Percentiles rank a stretch among this genome's conserved stretches.
Evolutionary conservation across 1,140 invertebrate genomes (phyloP).

Genomic region (Meloidogyne chitwoodi): DNA sequence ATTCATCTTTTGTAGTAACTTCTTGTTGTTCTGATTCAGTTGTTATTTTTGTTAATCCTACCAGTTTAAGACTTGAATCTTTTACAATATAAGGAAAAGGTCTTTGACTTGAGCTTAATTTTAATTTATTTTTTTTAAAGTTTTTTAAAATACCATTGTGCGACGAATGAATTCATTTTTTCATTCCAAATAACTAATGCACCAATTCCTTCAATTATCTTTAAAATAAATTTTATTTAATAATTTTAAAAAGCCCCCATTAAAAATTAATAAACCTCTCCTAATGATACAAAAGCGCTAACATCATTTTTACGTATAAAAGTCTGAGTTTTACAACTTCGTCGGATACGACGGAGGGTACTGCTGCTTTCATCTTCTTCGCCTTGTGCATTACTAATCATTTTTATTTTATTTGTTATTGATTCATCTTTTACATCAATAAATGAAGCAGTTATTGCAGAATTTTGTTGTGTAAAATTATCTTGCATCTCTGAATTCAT

Average conservation of each 20-base stretch:
- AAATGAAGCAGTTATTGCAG: neutral
- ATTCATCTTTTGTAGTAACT: neutral
- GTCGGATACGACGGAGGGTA: neutral
- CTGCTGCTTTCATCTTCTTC: neutral
- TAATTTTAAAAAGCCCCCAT: neutral
- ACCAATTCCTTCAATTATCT: conserved; percentile 5
- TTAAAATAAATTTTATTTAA: neutral
- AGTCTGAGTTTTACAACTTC: neutral
- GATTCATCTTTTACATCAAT: neutral
- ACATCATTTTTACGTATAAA: conserved; percentile 1
- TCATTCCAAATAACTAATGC: conserved; percentile 20
- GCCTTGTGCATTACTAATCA: too few species aligned
- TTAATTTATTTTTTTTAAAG: conserved; percentile 9
- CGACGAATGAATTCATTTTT: neutral
- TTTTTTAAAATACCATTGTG: neutral
- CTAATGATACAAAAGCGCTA: neutral
- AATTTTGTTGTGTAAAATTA: neutral
- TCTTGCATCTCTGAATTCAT: neutral
- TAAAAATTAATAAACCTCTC: neutral
- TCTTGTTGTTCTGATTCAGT: conserved; percentile 1
- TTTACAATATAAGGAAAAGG: conserved; percentile 37
- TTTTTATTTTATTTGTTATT: neutral
- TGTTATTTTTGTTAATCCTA: conserved; percentile 27
- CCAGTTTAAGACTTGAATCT: conserved; percentile 25
- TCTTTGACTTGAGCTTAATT: conserved; percentile 12